phyloP scores from a whole-genome alignment of 2,888 invertebrate species.

The Bhutanitis thaidina region DNA sequence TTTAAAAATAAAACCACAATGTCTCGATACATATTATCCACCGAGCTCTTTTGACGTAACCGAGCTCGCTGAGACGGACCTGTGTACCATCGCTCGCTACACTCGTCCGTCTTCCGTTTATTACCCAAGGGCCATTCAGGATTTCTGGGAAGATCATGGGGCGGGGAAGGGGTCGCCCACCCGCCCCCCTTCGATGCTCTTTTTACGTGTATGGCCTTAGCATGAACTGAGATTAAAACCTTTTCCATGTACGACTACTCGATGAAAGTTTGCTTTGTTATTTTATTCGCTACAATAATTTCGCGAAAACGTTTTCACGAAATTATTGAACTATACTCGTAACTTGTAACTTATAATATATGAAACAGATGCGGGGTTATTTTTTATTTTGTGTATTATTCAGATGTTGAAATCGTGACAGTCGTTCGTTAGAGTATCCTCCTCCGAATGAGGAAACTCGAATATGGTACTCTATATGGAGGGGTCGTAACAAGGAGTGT shows the following conservation, averaged over 20 bases:
- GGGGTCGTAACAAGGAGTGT: no score
- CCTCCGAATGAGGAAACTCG: no score
- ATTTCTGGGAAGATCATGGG: not conserved
- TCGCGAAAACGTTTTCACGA: no score
- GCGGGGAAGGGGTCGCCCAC: not conserved
- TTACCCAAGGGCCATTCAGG: not conserved
- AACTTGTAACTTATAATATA: no score
- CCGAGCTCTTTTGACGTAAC: not conserved
- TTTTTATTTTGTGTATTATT: no score
- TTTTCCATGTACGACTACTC: not conserved
- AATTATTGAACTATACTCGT: no score
- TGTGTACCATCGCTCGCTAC: not conserved
- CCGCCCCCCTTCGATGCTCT: not conserved
- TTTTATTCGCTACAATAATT: no score
- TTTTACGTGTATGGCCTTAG: not conserved
- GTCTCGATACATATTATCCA: not conserved
- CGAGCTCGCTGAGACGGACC: not conserved
- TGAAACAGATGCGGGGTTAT: no score
- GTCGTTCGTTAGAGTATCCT: no score
- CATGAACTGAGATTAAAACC: not conserved
- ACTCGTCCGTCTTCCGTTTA: not conserved
- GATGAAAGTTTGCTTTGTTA: no score
- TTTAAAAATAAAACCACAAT: not conserved
- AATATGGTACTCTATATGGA: no score
- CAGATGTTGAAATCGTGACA: no score